phyloP scores from a whole-genome alignment of 2,888 invertebrate species.

The Punctoribates punctum region DNA sequence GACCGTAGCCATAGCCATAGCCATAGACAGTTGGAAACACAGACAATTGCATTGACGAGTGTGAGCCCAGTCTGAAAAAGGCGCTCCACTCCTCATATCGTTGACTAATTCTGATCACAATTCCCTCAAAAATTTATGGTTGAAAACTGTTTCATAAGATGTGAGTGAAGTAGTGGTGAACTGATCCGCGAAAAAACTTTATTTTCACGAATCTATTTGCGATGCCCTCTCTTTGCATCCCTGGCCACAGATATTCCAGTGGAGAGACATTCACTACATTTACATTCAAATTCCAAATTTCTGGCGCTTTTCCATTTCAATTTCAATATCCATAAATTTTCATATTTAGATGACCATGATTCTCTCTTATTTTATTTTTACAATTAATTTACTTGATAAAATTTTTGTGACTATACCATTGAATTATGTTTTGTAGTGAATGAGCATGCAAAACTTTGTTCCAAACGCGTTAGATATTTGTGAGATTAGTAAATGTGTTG shows the following conservation, averaged over 20 bases:
- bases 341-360: neutral
- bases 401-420: too few species aligned
- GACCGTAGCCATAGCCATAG: neutral
- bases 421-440: too few species aligned
- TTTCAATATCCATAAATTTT: neutral
- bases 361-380: too few species aligned
- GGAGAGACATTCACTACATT: neutral
- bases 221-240: neutral
- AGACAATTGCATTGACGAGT: slow-evolving; percentile 9
- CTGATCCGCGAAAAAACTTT: slow-evolving; percentile 3
- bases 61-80: neutral
- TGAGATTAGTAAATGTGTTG: too few species aligned
- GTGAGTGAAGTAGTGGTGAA: neutral
- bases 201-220: neutral
- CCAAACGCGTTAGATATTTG: too few species aligned
- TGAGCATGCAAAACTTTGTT: too few species aligned
- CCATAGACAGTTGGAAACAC: neutral
- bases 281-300: slow-evolving; percentile 1
- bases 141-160: neutral
- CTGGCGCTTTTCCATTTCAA: neutral
- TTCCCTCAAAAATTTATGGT: neutral
- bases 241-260: slow-evolving; percentile 19
- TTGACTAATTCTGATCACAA: neutral
- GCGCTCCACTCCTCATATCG: neutral
- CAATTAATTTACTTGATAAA: too few species aligned